These are phyloP conservation scores for Mustela lutreola DNA, from an alignment of 2,113 vertebrate species.

Conservation along the genomic window DNA sequence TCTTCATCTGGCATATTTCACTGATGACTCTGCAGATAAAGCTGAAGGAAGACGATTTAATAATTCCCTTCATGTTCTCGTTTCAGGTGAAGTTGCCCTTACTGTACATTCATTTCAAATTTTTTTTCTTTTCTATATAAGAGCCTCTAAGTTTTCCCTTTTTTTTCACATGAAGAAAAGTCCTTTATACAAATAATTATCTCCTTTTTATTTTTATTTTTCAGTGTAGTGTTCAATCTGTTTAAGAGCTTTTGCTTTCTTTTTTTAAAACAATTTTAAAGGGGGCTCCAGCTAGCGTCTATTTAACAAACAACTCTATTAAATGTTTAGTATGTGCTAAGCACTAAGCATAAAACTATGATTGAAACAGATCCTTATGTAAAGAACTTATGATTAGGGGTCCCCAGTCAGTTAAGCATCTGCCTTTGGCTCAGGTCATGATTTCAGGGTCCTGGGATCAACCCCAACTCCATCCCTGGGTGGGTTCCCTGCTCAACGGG, in stretches of 20 bases:
- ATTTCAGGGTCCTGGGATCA: not conserved
- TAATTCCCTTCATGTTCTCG: slow-evolving; percentile 63
- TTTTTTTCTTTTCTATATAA: not conserved
- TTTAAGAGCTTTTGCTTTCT: not conserved
- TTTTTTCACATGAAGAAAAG: not conserved
- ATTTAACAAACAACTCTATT: slow-evolving; percentile 15
- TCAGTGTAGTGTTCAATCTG: not conserved
- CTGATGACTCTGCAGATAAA: slow-evolving; percentile 72
- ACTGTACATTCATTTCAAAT: slow-evolving; percentile 63
- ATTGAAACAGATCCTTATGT: not conserved
- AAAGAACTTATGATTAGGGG: not conserved
- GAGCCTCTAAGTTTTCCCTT: not conserved
- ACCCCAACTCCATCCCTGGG: not conserved
- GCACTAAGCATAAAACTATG: not conserved
- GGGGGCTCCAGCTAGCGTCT: not conserved
- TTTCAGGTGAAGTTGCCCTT: slow-evolving; percentile 27
- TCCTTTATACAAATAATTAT: not conserved
- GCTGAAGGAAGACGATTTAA: slow-evolving; percentile 71
- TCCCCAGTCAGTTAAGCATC: not conserved
- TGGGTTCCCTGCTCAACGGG: not conserved
- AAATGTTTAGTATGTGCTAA: slow-evolving; percentile 44
- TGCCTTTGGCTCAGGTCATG: not conserved
- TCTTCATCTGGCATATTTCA: slow-evolving; percentile 72
- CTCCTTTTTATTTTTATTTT: slow-evolving; percentile 22
- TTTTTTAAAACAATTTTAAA: not conserved